phyloP scores from a whole-genome alignment of 2,113 vertebrate genomes.

The Carassius carassius region DNA sequence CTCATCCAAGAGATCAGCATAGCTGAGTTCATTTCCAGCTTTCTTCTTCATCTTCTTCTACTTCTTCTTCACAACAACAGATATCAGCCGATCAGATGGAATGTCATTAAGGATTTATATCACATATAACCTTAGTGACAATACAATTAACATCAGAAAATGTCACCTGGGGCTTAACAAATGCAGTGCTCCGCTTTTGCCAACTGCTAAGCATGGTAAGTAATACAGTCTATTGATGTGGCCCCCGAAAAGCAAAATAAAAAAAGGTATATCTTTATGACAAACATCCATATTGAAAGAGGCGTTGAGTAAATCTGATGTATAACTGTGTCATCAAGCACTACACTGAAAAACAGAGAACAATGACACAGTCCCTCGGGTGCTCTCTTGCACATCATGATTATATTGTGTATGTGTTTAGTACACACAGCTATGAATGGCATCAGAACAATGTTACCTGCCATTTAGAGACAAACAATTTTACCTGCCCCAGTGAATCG shows the following conservation, averaged over 20 bases:
- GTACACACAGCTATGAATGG: constrained; percentile 55
- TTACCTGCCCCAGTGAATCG: constrained; percentile 60
- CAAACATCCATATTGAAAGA: constrained; percentile 61
- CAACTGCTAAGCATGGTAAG: constrained; percentile 58
- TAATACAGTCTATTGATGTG: constrained; percentile 41
- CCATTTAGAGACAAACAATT: constrained; percentile 69
- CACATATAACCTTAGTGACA: constrained; percentile 62
- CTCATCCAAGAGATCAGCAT: not conserved
- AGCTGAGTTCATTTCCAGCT: not conserved
- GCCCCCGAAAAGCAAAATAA: constrained; percentile 52
- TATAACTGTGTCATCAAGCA: constrained; percentile 39
- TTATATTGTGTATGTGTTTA: constrained; percentile 65
- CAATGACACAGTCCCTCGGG: constrained; percentile 61
- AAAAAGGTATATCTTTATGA: constrained; percentile 35
- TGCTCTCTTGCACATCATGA: constrained; percentile 74
- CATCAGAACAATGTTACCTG: constrained; percentile 66
- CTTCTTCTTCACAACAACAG: constrained; percentile 22
- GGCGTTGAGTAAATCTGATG: constrained; percentile 55
- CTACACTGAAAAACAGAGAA: constrained; percentile 46
- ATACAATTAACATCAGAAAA: constrained; percentile 51
- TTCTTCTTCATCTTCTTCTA: not conserved
- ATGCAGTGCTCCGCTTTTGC: constrained; percentile 58
- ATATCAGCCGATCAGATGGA: constrained; percentile 56
- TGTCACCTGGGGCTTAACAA: constrained; percentile 58
- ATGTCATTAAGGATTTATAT: constrained; percentile 57